Evolutionary conservation across 2,113 vertebrate genomes (phyloP).

Genomic region (Rhagologus leucostigma): DNA sequence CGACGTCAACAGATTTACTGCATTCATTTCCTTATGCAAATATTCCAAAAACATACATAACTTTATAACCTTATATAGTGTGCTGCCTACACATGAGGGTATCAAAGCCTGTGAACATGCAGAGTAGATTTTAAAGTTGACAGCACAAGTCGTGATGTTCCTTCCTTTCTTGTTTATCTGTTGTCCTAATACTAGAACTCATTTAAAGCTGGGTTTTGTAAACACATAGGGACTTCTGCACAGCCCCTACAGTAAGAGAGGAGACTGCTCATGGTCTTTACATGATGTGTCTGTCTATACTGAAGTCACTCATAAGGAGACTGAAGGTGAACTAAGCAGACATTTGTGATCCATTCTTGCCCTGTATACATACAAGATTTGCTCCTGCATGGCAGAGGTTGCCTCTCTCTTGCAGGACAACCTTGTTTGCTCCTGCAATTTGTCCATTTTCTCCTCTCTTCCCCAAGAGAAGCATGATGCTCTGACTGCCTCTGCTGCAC

Average conservation of each 20-base stretch:
- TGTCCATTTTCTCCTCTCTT: neutral
- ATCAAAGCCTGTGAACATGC: neutral
- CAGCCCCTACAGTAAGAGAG: neutral
- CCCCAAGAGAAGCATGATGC: neutral
- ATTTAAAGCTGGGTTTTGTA: neutral
- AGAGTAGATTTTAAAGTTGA: neutral
- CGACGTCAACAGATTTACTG: conserved; percentile 46
- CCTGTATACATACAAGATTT: fast-evolving
- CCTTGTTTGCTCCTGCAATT: neutral
- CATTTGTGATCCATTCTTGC: neutral
- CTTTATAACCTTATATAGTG: conserved; percentile 1
- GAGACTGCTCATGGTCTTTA: neutral
- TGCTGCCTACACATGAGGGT: neutral
- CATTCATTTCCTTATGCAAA: conserved; percentile 65
- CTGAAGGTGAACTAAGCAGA: neutral
- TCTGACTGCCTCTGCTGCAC: neutral
- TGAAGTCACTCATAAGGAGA: neutral
- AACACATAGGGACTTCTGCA: neutral
- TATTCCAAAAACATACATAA: conserved; percentile 11
- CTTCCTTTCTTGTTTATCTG: neutral
- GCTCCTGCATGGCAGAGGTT: neutral
- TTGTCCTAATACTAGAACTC: neutral
- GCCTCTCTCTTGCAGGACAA: neutral
- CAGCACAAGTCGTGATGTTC: neutral
- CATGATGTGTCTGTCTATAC: neutral